A percentile compares a stretch with the other conserved stretches of the same genome.
Evolutionary conservation across 2,888 invertebrate species (phyloP).

Genomic region (Gymnoscelis rufifasciata): DNA sequence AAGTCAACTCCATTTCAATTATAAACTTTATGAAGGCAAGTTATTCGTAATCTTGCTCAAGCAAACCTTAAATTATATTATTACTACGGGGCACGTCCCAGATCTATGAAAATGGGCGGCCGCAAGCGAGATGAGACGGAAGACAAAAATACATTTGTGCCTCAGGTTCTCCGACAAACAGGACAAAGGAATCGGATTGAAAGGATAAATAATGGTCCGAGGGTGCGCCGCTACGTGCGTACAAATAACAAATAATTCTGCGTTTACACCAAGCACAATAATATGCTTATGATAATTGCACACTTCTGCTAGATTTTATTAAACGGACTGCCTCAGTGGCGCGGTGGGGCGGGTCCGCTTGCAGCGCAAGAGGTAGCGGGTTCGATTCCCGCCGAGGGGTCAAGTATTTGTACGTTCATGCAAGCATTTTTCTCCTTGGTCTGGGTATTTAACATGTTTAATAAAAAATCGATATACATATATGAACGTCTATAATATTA

Average conservation of each 20-base stretch:
- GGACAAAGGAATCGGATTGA: constrained; percentile 59
- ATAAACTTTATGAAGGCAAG: neutral
- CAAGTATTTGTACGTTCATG: no score
- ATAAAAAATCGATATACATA: no score
- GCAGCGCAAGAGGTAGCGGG: no score
- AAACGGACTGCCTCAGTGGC: no score
- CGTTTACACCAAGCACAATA: constrained; percentile 27
- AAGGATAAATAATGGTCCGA: constrained; percentile 56
- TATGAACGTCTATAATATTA: no score
- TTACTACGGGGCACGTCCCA: constrained; percentile 36
- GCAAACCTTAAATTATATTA: constrained; percentile 40
- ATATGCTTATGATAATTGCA: constrained; percentile 12
- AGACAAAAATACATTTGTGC: constrained; percentile 54
- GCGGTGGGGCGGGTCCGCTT: no score
- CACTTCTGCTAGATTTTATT: no score
- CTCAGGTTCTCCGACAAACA: constrained; percentile 53
- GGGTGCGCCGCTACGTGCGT: constrained; percentile 36
- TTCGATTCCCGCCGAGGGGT: no score
- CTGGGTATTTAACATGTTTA: no score
- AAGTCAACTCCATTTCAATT: constrained; percentile 1
- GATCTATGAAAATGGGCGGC: constrained; percentile 45
- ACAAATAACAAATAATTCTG: constrained; percentile 37
- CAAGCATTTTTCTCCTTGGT: no score
- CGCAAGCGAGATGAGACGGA: constrained; percentile 25
- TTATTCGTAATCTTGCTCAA: constrained; percentile 23